Conservation (phyloP, 2,888 invertebrate species). For the Zygogramma bicolorata region DNA sequence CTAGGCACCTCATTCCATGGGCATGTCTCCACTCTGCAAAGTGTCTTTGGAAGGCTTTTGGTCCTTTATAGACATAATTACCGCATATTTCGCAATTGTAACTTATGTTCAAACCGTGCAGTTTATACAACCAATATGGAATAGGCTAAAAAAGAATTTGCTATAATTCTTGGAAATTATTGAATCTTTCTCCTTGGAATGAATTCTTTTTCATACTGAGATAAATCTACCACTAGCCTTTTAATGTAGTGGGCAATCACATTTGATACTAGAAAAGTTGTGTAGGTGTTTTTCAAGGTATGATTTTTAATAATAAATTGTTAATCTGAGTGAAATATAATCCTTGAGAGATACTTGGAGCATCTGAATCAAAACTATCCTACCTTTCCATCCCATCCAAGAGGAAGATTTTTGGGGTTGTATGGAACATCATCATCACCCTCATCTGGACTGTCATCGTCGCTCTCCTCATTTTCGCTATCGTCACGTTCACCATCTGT, state of each 20-base stretch:
- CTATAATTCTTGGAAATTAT: too few species aligned
- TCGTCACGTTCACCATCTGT: constrained; percentile 94
- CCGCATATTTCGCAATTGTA: constrained; percentile 99
- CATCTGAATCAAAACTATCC: background rate
- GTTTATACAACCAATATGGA: constrained; percentile 98
- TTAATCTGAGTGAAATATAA: too few species aligned
- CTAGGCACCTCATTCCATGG: constrained; percentile 95
- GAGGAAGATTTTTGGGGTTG: constrained; percentile 98
- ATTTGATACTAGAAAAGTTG: too few species aligned
- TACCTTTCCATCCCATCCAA: constrained; percentile 99
- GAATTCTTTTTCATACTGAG: too few species aligned
- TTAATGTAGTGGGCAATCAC: too few species aligned
- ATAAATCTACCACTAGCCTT: too few species aligned
- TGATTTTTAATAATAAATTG: too few species aligned
- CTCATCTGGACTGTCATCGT: constrained; percentile 83
- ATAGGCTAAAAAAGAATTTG: constrained; percentile 70
- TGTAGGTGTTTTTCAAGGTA: too few species aligned
- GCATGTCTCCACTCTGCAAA: constrained; percentile 95
- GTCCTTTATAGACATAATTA: constrained; percentile 97
- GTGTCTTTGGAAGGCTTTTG: constrained; percentile 99
- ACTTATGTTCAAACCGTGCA: constrained; percentile 98
- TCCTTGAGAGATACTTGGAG: too few species aligned
- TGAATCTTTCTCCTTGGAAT: too few species aligned
- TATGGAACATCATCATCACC: constrained; percentile 96
- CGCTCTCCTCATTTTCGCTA: constrained; percentile 90